phyloP scores from a whole-genome alignment of 2,113 vertebrate species.

The Triplophysa rosa region DNA sequence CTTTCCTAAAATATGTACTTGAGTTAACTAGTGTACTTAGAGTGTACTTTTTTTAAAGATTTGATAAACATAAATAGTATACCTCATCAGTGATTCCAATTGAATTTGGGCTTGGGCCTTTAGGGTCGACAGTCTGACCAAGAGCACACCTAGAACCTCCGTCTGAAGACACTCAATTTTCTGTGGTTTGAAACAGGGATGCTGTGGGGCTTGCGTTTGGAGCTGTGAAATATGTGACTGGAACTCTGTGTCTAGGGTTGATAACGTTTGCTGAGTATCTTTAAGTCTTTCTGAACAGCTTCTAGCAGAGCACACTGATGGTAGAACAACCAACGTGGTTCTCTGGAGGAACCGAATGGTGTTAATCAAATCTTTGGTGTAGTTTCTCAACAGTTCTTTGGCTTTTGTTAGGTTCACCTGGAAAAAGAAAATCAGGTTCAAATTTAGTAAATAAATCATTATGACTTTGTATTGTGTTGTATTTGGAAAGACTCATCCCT shows the following conservation, averaged over 20 bases:
- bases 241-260: constrained; percentile 70
- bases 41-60: neutral
- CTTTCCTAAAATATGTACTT: neutral
- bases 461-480: no score
- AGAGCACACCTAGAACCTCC: constrained; percentile 69
- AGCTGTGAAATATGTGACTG: constrained; percentile 68
- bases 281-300: constrained; percentile 61
- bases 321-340: constrained; percentile 64
- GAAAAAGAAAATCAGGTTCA: neutral
- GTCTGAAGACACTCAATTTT: constrained; percentile 69
- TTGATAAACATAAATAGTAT: constrained; percentile 2
- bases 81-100: constrained; percentile 69
- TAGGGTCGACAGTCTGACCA: constrained; percentile 69
- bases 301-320: constrained; percentile 54
- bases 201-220: constrained; percentile 61
- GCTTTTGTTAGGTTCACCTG: constrained; percentile 75
- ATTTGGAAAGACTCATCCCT: neutral
- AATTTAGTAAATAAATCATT: neutral
- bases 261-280: constrained; percentile 52
- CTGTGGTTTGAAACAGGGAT: constrained; percentile 66
- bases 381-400: constrained; percentile 65
- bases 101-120: constrained; percentile 68
- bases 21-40: neutral
- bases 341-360: constrained; percentile 64
- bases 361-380: constrained; percentile 62